Evolutionary conservation across 1,140 invertebrate species (phyloP), one percentile per base, ranked within the genome.

Genomic region (Platyura marginata): DNA sequence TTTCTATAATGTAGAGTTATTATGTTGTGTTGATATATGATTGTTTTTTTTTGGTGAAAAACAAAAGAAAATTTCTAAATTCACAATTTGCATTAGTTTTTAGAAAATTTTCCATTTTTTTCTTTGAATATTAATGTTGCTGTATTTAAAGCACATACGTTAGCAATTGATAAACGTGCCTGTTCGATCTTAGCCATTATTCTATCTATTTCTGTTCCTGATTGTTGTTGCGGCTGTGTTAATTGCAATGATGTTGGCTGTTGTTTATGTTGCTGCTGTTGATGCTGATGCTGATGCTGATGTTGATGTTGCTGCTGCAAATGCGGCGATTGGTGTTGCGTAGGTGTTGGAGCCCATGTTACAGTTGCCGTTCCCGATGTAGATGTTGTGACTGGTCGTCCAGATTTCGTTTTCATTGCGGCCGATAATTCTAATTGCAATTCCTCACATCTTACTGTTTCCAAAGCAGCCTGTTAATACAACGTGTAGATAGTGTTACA

Each of bases 101-200:
- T n/a, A 20, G 21, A 10, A 21, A 21, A 39, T 21, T 39, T 13
- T 21, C n/a, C 15, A 11, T 20, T 21, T 20, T 39, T 5, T 5
- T 9, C 6, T 21, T 40, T 40, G 39, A 8, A 21, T 40, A 6
- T 18, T 11, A 20, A 10, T 39, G 42, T 34, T 44, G 29, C 42
- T 38, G 34, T 42, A 18, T 45, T 29, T 39, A 42, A 44, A 20
- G 16, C 35, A 49, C 45, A 49, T 49, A 49, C 47, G 37, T 47
- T 49, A 49, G 45, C 45, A 43, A 44, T 42, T 21, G 43, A 47
- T 47, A 43, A 46, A 46, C 48, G 46, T 48, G 56, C 79, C 64
- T 90, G 88, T 62, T 93, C 87, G 51, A 93, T 85, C 69, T 91
- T 92, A 46, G 86, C 86, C 81, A 93, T 91, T 56, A 93, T 85